phyloP scores from a whole-genome alignment of 2,113 vertebrate genomes.

The Saguinus midas region DNA sequence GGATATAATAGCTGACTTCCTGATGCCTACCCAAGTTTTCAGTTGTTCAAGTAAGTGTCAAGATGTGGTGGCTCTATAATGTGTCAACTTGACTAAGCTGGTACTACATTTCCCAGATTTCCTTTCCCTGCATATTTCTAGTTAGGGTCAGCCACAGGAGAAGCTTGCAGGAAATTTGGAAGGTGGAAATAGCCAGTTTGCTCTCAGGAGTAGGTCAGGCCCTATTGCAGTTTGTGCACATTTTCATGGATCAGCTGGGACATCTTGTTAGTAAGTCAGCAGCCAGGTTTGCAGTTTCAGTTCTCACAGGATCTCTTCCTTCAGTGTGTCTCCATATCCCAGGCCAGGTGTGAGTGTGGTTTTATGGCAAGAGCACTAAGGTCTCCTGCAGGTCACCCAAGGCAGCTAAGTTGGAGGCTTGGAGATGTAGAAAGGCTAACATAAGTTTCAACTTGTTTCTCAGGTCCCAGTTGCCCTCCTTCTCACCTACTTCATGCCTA shows the following conservation, averaged over 20 bases:
- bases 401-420: not conserved
- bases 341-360: not conserved
- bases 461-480: not conserved
- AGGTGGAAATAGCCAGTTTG: not conserved
- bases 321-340: not conserved
- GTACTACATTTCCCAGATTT: not conserved
- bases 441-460: not conserved
- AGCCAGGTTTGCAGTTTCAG: not conserved
- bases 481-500: not conserved
- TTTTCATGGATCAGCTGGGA: not conserved
- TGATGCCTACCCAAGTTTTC: slow-evolving; percentile 35
- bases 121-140: not conserved
- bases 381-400: not conserved
- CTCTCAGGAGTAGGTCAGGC: not conserved
- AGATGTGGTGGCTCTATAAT: not conserved
- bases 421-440: not conserved
- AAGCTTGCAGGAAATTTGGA: not conserved
- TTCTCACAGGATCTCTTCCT: not conserved
- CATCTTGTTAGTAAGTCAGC: not conserved
- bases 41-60: not conserved
- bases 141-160: not conserved
- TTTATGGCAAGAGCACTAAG: not conserved
- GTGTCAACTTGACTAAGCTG: not conserved
- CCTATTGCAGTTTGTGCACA: not conserved
- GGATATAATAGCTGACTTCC: not conserved